Conservation (phyloP, 2,113 vertebrate species). For the Trichomycterus rosablanca region DNA sequence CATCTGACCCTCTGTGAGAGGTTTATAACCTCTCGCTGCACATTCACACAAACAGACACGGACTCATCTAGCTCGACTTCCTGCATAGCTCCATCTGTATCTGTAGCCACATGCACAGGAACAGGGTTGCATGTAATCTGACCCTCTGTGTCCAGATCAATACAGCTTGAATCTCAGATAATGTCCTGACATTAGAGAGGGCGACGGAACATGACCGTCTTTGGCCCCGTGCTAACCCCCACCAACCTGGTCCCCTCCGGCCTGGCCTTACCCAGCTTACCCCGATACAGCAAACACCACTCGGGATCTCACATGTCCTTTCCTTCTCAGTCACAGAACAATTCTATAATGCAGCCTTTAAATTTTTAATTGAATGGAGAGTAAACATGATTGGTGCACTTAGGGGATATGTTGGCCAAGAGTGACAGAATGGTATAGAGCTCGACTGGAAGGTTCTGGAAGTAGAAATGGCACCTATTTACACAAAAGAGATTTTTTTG, state of each 20-base stretch:
- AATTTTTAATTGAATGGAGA: conserved; percentile 39
- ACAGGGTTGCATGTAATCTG: conserved; percentile 79
- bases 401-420: conserved; percentile 33
- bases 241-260: not conserved
- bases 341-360: conserved; percentile 49
- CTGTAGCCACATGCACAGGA: conserved; percentile 58
- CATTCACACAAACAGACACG: conserved; percentile 24
- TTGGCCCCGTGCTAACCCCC: conserved; percentile 51
- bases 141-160: conserved; percentile 83
- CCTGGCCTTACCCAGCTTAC: not conserved
- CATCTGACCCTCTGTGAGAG: conserved; percentile 81
- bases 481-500: too few species aligned
- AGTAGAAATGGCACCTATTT: too few species aligned
- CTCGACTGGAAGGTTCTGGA: too few species aligned
- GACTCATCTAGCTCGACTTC: conserved; percentile 14
- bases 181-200: conserved; percentile 88
- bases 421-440: too few species aligned
- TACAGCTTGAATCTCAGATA: conserved; percentile 86
- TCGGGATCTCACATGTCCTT: conserved; percentile 5
- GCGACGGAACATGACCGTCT: conserved; percentile 70
- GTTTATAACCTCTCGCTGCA: conserved; percentile 25
- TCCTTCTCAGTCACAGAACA: conserved; percentile 17
- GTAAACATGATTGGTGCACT: conserved; percentile 29
- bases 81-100: conserved; percentile 46
- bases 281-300: conserved; percentile 17